Evolutionary conservation across 2,888 invertebrate genomes (phyloP).

Genomic region (Callyntrura guangdongensis): DNA sequence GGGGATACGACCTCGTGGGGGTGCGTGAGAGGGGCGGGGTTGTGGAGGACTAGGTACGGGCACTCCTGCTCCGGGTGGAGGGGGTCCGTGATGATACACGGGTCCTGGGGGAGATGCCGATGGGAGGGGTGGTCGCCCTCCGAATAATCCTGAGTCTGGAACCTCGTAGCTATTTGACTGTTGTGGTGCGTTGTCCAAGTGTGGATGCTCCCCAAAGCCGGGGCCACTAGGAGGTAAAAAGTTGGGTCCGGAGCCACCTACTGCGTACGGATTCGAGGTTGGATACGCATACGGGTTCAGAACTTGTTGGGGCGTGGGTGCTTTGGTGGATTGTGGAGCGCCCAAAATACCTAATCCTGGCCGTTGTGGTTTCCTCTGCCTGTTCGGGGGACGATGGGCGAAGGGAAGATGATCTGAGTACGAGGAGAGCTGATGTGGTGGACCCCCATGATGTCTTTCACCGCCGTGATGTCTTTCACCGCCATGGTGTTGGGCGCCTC

Average conservation of each 20-base stretch:
- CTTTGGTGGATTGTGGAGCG: neutral
- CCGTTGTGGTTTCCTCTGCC: constrained; percentile 47
- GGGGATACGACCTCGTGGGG: constrained; percentile 53
- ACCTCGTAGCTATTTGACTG: constrained; percentile 72
- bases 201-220: neutral
- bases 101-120: constrained; percentile 45
- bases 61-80: constrained; percentile 21
- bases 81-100: constrained; percentile 4
- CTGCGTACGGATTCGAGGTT: constrained; percentile 51
- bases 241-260: neutral
- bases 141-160: constrained; percentile 47
- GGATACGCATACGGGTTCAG: constrained; percentile 65
- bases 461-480: neutral
- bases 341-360: neutral
- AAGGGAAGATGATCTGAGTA: constrained; percentile 74
- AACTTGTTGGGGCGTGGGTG: constrained; percentile 49
- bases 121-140: constrained; percentile 30
- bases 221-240: constrained; percentile 1
- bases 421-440: constrained; percentile 54
- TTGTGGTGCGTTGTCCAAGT: constrained; percentile 67
- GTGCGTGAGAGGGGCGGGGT: constrained; percentile 36
- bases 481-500: neutral
- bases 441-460: constrained; percentile 21
- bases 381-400: constrained; percentile 25
- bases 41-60: constrained; percentile 36